A percentile compares a stretch with the other conserved stretches of the same genome.
Conservation (phyloP, 2,888 invertebrate genomes). For the Alloplasta piceator region DNA sequence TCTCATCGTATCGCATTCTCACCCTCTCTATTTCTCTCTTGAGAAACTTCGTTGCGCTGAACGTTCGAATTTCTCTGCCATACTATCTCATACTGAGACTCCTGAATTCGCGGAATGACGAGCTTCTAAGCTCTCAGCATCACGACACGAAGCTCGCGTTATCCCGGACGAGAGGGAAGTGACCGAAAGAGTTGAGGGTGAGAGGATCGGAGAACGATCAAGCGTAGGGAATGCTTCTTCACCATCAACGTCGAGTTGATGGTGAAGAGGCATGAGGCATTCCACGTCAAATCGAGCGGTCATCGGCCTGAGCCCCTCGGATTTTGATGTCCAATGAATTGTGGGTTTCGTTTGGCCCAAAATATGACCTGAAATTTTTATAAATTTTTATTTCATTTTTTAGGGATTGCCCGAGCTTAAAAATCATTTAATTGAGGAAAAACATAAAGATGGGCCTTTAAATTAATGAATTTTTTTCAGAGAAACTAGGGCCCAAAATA, state of each 20-base stretch:
- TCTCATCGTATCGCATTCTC: conserved; percentile 38
- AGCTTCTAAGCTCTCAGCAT: conserved; percentile 48
- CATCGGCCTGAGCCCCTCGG: no score
- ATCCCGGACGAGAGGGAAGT: conserved; percentile 7
- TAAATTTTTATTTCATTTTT: no score
- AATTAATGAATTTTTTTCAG: no score
- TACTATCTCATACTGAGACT: conserved; percentile 20
- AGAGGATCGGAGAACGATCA: conserved; percentile 5
- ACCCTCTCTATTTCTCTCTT: conserved; percentile 18
- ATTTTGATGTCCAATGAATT: no score
- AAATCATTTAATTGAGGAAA: no score
- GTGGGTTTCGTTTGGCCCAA: no score
- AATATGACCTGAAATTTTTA: no score
- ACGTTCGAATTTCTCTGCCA: conserved; percentile 20
- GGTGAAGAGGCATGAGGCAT: neutral
- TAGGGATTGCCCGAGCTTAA: no score
- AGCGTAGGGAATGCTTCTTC: conserved; percentile 11
- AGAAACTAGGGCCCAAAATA: no score
- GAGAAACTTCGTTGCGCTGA: conserved; percentile 43
- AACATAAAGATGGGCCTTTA: no score
- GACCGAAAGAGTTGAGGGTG: conserved; percentile 2
- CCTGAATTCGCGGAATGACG: conserved; percentile 48
- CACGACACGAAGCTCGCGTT: conserved; percentile 19
- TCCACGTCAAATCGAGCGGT: no score
- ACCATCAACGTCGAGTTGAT: conserved; percentile 28